Percentiles rank a stretch among this genome's conserved stretches.
phyloP scores from a whole-genome alignment of 1,140 invertebrate genomes.

The Lucilia cuprina region DNA sequence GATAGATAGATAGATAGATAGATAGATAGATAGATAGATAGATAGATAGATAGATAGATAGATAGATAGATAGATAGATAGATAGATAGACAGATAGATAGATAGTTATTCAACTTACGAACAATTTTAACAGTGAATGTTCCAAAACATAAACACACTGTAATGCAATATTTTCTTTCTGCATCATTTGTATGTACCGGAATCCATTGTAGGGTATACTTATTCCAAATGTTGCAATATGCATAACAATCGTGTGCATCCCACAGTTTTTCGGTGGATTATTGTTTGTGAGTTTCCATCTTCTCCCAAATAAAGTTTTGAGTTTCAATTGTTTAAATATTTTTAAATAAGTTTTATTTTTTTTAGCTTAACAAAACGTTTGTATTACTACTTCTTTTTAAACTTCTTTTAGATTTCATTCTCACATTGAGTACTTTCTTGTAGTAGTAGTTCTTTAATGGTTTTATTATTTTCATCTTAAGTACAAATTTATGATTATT shows the following conservation, averaged over 20 bases:
- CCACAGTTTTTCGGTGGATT: background rate
- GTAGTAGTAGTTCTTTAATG: background rate
- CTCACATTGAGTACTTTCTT: background rate
- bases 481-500: constrained; percentile 26
- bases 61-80: too few relatives aligned
- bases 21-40: too few relatives aligned
- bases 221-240: background rate
- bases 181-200: background rate
- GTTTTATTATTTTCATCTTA: constrained; percentile 1
- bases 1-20: too few relatives aligned
- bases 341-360: background rate
- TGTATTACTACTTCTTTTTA: background rate
- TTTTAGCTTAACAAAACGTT: too few relatives aligned
- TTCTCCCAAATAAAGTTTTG: background rate
- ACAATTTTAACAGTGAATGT: too few relatives aligned
- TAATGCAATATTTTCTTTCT: background rate
- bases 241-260: background rate
- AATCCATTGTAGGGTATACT: background rate
- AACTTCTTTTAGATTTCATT: background rate
- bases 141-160: too few relatives aligned
- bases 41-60: too few relatives aligned
- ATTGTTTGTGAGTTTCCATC: background rate
- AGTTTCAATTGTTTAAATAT: background rate
- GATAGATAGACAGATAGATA: too few relatives aligned
- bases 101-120: too few relatives aligned